Evolutionary conservation across 35 echinoderm and acorn worm species (phyloP).

Genomic region (Anneissia japonica): DNA sequence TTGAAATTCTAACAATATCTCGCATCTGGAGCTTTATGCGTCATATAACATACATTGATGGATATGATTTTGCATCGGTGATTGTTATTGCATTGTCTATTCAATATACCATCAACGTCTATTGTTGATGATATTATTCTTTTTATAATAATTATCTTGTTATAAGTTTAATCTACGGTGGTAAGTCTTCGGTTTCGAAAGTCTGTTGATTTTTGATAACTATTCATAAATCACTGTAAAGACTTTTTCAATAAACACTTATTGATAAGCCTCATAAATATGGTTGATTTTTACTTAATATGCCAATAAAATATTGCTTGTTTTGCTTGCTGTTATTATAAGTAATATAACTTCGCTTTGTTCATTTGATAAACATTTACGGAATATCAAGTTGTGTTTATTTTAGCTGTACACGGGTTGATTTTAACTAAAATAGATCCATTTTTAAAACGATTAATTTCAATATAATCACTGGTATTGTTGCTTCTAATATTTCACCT

Average conservation of each 20-base stretch:
- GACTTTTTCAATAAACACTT: background rate
- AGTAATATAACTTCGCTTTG: background rate
- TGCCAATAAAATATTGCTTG: background rate
- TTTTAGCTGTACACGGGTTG: background rate
- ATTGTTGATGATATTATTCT: background rate
- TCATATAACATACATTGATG: too few species aligned
- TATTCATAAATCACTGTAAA: background rate
- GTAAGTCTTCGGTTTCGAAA: background rate
- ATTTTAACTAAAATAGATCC: background rate
- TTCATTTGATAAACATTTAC: background rate
- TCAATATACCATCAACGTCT: background rate
- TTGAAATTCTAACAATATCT: too few species aligned
- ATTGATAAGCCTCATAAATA: background rate
- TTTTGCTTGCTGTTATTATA: background rate
- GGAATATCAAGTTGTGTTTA: background rate
- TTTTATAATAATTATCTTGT: background rate
- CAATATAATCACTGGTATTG: background rate
- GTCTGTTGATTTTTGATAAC: background rate
- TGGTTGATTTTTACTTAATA: background rate
- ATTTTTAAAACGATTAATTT: background rate
- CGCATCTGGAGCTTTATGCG: too few species aligned
- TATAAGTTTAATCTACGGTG: background rate
- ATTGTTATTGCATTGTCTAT: too few species aligned
- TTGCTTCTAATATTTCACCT: background rate
- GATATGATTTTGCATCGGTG: too few species aligned